Conservation (phyloP, 2,113 vertebrate genomes). For the Arenaria interpres region DNA sequence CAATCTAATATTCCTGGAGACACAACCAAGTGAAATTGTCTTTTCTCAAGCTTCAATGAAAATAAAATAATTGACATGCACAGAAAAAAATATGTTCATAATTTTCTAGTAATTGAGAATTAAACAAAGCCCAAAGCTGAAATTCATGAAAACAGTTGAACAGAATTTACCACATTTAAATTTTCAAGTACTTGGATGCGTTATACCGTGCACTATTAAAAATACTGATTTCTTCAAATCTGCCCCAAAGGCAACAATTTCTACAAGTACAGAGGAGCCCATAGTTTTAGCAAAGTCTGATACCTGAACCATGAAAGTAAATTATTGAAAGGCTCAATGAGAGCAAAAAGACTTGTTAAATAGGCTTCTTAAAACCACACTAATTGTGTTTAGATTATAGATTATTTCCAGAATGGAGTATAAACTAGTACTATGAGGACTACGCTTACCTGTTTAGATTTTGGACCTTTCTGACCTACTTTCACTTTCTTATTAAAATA, state of each 20-base stretch:
- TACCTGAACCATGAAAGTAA: background rate
- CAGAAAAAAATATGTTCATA: background rate
- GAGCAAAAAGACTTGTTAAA: background rate
- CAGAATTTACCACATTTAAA: background rate
- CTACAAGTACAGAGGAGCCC: background rate
- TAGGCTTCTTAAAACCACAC: background rate
- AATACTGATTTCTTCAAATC: background rate
- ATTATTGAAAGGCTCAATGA: background rate
- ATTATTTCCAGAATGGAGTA: background rate
- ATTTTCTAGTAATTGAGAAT: background rate
- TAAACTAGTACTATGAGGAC: background rate
- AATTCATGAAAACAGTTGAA: background rate
- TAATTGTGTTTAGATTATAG: background rate
- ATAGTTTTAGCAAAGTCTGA: background rate
- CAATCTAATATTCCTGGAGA: background rate
- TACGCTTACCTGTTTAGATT: background rate
- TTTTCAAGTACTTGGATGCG: background rate
- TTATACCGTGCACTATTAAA: background rate
- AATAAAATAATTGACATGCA: background rate
- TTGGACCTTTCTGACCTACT: constrained; percentile 24
- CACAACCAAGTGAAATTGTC: constrained; percentile 2
- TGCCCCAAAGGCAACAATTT: background rate
- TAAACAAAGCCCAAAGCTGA: background rate
- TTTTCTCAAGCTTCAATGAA: background rate
- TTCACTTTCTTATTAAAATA: background rate